Base-by-base conservation (phyloP, 2,888 invertebrate species). In the Bugula neritina region DNA sequence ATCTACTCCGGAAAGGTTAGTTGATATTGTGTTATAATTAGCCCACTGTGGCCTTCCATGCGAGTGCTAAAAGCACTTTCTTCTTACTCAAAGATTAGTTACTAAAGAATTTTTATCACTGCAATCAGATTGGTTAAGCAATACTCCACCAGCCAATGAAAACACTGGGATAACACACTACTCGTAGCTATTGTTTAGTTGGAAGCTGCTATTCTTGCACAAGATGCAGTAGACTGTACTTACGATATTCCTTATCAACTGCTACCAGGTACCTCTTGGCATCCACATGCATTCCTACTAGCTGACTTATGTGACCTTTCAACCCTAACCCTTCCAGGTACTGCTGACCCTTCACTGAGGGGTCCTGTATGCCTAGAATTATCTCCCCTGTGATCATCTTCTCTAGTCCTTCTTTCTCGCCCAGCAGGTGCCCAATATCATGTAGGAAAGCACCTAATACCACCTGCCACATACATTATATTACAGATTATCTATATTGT, bases 181-280 rank as follows among this genome's bases (percentile, higher is more conserved):
- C 43, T 43, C 43, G 5, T 43, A 10, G 17, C 43, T 10, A 43
- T 43, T 10, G 10, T 10, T 43, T 43, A 43, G 5, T 43, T 43
- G 17, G 5, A 43, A 43, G 43, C 43, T 10, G 10, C 17, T 43
- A 43, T 43, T 43, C 43, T n/a, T n/a, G n/a, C n/a, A n/a, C n/a
- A n/a, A n/a, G n/a, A n/a, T n/a, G n/a, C n/a, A n/a, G n/a, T n/a
- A 10, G 63, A 76, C 74, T 71, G 78, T 78, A 74, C 34, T 77
- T 72, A 72, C 77, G 75, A 69, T 80, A 80, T 0, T 73, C 73
- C 13, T 72, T 69, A 43, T 77, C 71, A 71, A 76, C 77, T 57
- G 69, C 75, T 27, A 77, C 77, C 17, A 80, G 76, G 72, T 80
- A 80, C 57, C 80, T 72, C 72, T 80, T 80, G 13, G 78, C 79